Conservation (phyloP, 2,888 invertebrate genomes). For the Lithodes maja region DNA sequence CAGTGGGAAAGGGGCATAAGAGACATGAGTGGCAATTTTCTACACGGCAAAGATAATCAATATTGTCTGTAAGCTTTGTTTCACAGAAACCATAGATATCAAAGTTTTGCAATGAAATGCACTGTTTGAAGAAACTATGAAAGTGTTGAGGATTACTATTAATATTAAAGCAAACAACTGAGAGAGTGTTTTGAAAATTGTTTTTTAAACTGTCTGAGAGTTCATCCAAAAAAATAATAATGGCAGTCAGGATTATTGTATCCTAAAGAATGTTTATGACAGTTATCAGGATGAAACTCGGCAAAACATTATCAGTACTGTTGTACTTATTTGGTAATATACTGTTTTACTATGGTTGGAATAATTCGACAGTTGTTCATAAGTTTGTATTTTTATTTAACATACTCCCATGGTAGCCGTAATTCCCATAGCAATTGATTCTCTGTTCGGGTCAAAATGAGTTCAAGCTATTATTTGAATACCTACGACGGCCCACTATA, state of each 20-base stretch:
- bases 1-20: too few species aligned
- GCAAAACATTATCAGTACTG: not conserved
- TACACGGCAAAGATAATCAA: not conserved
- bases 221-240: not conserved
- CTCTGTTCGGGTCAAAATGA: too few species aligned
- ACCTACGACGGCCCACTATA: too few species aligned
- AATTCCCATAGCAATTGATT: too few species aligned
- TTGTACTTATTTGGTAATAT: not conserved
- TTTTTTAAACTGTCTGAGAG: not conserved
- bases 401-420: too few species aligned
- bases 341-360: too few species aligned
- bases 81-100: not conserved
- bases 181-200: not conserved
- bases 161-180: not conserved
- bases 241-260: not conserved
- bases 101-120: not conserved
- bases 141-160: not conserved
- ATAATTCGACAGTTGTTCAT: too few species aligned
- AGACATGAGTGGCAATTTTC: not conserved
- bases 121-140: not conserved
- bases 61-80: not conserved
- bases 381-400: too few species aligned
- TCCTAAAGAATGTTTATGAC: not conserved
- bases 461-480: too few species aligned
- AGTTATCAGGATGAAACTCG: not conserved